These are phyloP conservation scores for Dasyornis broadbenti DNA, from an alignment of 2,113 vertebrate genomes.

Conservation along the genomic window DNA sequence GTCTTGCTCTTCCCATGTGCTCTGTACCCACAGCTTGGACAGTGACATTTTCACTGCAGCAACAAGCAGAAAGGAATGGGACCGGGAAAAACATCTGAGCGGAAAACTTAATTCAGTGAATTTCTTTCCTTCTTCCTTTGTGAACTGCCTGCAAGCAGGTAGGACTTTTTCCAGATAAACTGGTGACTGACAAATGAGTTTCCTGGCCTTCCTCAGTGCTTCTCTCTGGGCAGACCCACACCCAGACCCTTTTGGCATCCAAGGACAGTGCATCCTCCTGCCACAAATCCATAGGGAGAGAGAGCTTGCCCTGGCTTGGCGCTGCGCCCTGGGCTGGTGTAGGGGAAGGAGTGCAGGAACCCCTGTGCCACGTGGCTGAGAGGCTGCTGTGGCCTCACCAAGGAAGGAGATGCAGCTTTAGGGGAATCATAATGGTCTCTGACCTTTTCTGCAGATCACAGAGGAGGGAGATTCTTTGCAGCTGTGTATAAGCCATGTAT, in stretches of 20 bases:
- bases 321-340: background rate
- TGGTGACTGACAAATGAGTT: background rate
- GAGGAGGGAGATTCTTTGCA: background rate
- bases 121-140: background rate
- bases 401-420: background rate
- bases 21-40: background rate
- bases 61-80: background rate
- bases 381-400: background rate
- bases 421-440: background rate
- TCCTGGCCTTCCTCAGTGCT: background rate
- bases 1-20: background rate
- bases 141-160: background rate
- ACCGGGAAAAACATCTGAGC: background rate
- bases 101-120: background rate
- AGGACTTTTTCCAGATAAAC: background rate
- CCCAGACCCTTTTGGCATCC: rapidly evolving
- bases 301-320: background rate
- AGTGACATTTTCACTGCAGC: background rate
- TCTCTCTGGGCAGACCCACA: background rate
- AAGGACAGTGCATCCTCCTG: background rate
- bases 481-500: too few species aligned
- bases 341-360: background rate
- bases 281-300: background rate
- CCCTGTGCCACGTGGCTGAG: rapidly evolving
- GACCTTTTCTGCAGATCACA: background rate